Evolutionary conservation across 1,140 invertebrate species (phyloP), one percentile per base, ranked within the genome.

Genomic region (Patella vulgata): DNA sequence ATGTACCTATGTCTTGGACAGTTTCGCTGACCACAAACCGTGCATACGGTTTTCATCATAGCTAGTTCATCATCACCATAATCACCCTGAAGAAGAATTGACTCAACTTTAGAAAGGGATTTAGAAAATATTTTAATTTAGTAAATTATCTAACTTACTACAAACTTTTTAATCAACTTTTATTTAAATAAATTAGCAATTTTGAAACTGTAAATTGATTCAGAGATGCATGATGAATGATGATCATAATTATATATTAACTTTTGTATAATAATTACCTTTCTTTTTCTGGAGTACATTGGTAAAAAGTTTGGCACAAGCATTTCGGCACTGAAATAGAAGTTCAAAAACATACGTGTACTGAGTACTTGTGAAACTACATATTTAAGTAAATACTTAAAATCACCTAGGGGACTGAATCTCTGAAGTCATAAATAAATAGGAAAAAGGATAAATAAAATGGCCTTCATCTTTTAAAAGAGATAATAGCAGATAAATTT

Each of bases 1-100:
- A 12, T 27, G 59, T 64, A 81, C 79, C 79, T 81, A 51, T 81
- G 79, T 68, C 79, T 67, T 12, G 79, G 79, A 65, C 79, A 81
- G 59, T 70, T 75, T 39, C 73, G 66, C 42, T 79, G 72, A 36
- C 79, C 79, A 71, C 79, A 81, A 0, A 81, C 75, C 55, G 74
- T 75, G 64, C 77, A 81, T n/a, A 79, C 44, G 30, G 75, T 71
- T 59, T 78, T 81, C 75, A 79, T 76, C 40, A 81, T 57, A 9
- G 73, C 70, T 11, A 78, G 48, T 27, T 78, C 75, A 66, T 77
- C 73, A 61, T 75, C 69, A 36, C 47, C 55, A 31, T 44, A 36
- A 36, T 62, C 23, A n/a, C 19, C 28, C 51, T 68, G 59, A 53
- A 54, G 42, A 48, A 25, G 46, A 2, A 25, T 25, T 42, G 12